phyloP scores from a whole-genome alignment of 2,888 invertebrate genomes.

The Metacarcinus magister region DNA sequence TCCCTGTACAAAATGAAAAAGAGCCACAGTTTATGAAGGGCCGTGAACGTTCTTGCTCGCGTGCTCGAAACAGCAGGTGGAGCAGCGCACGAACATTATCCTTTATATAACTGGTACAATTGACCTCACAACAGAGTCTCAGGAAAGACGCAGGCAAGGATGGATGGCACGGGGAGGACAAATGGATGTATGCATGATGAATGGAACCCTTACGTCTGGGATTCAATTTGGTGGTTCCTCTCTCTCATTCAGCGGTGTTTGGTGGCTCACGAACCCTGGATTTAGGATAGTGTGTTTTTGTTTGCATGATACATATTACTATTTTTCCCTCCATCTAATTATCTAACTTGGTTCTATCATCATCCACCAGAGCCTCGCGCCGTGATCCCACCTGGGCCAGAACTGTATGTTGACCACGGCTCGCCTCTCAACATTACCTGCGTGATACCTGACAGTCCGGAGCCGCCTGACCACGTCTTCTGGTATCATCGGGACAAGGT shows the following conservation, averaged over 20 bases:
- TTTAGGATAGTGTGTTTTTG: neutral
- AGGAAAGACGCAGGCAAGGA: neutral
- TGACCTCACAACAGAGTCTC: neutral
- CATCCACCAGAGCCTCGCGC: constrained; percentile 72
- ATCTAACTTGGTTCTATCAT: neutral
- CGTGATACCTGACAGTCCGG: constrained; percentile 77
- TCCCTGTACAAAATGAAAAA: constrained; percentile 36
- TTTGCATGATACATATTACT: neutral
- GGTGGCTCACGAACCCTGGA: neutral
- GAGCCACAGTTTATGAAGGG: neutral
- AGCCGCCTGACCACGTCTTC: constrained; percentile 77
- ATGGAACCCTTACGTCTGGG: neutral
- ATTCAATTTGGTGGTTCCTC: neutral
- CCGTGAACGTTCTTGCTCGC: neutral
- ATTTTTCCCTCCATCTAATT: neutral
- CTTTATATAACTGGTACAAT: neutral
- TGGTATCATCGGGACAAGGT: constrained; percentile 80
- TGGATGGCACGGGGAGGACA: neutral
- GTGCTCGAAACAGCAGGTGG: neutral
- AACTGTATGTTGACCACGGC: constrained; percentile 77
- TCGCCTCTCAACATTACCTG: constrained; percentile 81
- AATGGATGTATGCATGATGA: neutral
- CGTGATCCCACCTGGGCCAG: constrained; percentile 67
- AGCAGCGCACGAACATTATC: neutral
- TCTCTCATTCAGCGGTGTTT: neutral